Evolutionary conservation across 2,888 invertebrate species (phyloP).

Genomic region (Tuta absoluta): DNA sequence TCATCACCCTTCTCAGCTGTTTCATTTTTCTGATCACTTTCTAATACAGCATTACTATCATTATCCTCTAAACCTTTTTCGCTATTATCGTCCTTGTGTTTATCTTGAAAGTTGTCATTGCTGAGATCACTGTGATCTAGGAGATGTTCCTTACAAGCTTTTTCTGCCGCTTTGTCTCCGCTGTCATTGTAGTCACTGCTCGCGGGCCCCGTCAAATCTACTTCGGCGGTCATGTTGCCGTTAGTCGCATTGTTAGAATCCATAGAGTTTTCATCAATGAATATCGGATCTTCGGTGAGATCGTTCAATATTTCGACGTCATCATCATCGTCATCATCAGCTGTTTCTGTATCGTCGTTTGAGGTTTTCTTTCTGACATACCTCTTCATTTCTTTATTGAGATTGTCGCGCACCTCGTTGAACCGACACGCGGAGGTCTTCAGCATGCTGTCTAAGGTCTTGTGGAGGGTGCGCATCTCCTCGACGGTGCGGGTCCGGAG

Average conservation of each 20-base stretch:
- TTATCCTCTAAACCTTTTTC: background rate
- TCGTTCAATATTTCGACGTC: conserved; percentile 70
- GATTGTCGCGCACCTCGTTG: conserved; percentile 77
- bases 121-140: conserved; percentile 29
- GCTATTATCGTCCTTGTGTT: background rate
- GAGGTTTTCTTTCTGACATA: conserved; percentile 66
- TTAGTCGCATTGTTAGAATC: conserved; percentile 56
- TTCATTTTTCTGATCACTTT: conserved; percentile 8
- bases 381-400: conserved; percentile 77
- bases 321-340: conserved; percentile 55
- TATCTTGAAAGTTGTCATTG: background rate
- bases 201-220: conserved; percentile 64
- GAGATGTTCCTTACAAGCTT: conserved; percentile 23
- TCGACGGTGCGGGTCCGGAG: conserved; percentile 69
- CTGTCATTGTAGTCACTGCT: conserved; percentile 78
- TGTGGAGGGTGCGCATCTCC: conserved; percentile 79
- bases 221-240: conserved; percentile 50
- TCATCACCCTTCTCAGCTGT: conserved; percentile 17
- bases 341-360: conserved; percentile 20
- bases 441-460: conserved; percentile 77
- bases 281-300: conserved; percentile 72
- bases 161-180: conserved; percentile 50
- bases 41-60: background rate
- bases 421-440: conserved; percentile 79
- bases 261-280: conserved; percentile 76